These are phyloP conservation scores for Sphinx pinastri DNA, from an alignment of 2,888 invertebrate species.

Conservation along the genomic window DNA sequence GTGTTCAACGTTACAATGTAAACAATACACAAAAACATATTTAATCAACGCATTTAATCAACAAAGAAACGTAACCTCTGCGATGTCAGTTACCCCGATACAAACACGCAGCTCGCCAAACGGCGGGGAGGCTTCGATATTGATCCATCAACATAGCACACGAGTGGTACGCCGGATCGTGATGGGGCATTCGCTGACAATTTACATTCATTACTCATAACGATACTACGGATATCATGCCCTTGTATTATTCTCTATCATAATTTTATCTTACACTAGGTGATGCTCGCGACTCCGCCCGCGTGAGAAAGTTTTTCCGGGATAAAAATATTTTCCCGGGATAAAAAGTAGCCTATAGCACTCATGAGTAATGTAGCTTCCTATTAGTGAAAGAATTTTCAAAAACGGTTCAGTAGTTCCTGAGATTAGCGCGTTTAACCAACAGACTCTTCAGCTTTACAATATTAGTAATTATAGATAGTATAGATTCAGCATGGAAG, in stretches of 20 bases:
- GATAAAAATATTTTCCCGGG: too few relatives aligned
- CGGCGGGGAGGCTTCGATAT: conserved; percentile 14
- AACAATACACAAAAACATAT: background rate
- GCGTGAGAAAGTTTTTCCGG: too few relatives aligned
- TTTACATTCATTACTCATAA: conserved; percentile 12
- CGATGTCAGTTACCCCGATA: conserved; percentile 15
- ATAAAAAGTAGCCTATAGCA: too few relatives aligned
- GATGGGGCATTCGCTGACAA: conserved; percentile 10
- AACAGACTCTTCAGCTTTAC: too few relatives aligned
- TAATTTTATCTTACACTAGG: background rate
- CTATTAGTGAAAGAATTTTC: too few relatives aligned
- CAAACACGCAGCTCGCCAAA: conserved; percentile 8
- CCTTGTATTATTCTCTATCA: background rate
- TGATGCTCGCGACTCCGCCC: too few relatives aligned
- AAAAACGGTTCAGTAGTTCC: too few relatives aligned
- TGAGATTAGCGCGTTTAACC: too few relatives aligned
- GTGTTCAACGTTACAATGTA: background rate
- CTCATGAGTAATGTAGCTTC: too few relatives aligned
- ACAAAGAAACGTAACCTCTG: conserved; percentile 8
- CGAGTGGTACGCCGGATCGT: background rate
- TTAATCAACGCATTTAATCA: conserved; percentile 5
- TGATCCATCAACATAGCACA: conserved; percentile 11
- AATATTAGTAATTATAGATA: too few relatives aligned
- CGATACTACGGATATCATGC: background rate
- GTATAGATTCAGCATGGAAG: too few relatives aligned